Conservation (phyloP, 2,113 vertebrate genomes). For the Stegostoma tigrinum region DNA sequence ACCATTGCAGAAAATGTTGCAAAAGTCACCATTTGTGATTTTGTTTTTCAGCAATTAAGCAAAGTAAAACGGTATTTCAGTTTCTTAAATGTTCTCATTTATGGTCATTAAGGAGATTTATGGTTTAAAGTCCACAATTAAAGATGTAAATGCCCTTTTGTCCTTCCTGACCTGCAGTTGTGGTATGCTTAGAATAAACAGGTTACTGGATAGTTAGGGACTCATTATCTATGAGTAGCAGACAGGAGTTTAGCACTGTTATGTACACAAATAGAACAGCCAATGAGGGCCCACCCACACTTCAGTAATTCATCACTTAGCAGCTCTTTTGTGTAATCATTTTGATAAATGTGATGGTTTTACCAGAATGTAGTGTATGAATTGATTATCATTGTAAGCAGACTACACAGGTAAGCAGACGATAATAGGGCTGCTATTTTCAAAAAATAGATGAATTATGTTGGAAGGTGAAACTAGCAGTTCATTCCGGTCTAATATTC, state of each 20-base stretch:
- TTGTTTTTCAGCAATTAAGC: background rate
- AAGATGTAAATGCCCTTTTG: background rate
- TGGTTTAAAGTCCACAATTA: background rate
- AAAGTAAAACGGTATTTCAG: background rate
- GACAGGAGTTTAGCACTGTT: background rate
- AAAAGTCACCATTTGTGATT: background rate
- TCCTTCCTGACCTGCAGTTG: background rate
- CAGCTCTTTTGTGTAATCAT: slow-evolving; percentile 33
- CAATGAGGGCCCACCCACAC: slow-evolving; percentile 17
- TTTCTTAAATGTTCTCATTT: background rate
- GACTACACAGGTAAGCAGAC: slow-evolving; percentile 12
- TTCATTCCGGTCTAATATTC: background rate
- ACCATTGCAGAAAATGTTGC: background rate
- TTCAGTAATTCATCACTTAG: slow-evolving; percentile 29
- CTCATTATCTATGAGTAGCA: slow-evolving; percentile 2
- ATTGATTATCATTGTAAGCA: slow-evolving; percentile 30
- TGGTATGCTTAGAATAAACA: background rate
- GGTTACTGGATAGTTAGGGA: slow-evolving; percentile 14
- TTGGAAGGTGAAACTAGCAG: background rate
- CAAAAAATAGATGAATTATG: slow-evolving; percentile 32
- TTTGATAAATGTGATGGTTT: slow-evolving; percentile 34
- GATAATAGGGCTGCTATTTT: background rate
- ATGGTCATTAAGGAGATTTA: background rate
- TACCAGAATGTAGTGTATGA: slow-evolving; percentile 15
- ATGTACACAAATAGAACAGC: background rate